These are phyloP conservation scores for Caligus rogercresseyi DNA, from an alignment of 1,140 invertebrate genomes.

Conservation along the genomic window DNA sequence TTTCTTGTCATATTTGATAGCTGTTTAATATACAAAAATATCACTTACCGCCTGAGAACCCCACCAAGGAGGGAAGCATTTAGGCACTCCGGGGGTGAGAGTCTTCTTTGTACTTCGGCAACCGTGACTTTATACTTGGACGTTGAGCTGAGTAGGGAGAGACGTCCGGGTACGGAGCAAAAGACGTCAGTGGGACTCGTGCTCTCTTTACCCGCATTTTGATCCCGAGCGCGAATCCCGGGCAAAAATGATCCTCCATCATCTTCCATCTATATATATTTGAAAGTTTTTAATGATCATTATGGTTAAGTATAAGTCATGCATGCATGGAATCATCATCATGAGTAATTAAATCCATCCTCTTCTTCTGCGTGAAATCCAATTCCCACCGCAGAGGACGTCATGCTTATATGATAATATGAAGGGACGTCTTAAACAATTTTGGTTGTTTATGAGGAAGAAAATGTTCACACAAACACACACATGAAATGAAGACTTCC, in stretches of 20 bases:
- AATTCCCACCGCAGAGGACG: no score
- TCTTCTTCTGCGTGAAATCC: no score
- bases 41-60: conserved; percentile 73
- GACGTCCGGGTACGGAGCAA: conserved; percentile 87
- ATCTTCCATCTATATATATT: conserved; percentile 1
- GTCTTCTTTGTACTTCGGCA: conserved; percentile 87
- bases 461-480: no score
- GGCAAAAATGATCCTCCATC: neutral
- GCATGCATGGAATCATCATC: neutral
- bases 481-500: neutral
- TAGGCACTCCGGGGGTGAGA: conserved; percentile 95
- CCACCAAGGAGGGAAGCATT: conserved; percentile 96
- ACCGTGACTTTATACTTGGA: conserved; percentile 98
- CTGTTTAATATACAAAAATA: no score
- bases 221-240: neutral
- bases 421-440: no score
- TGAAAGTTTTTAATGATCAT: neutral
- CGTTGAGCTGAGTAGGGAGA: conserved; percentile 89
- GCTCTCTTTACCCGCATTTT: neutral
- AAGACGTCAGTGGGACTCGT: conserved; percentile 33
- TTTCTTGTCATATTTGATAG: no score
- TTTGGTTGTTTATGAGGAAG: no score
- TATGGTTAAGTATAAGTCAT: neutral
- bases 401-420: no score
- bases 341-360: no score